Evolutionary conservation across 1,140 invertebrate genomes (phyloP), one percentile per base, ranked within the genome.

Genomic region (Trypoxylus dichotomus): DNA sequence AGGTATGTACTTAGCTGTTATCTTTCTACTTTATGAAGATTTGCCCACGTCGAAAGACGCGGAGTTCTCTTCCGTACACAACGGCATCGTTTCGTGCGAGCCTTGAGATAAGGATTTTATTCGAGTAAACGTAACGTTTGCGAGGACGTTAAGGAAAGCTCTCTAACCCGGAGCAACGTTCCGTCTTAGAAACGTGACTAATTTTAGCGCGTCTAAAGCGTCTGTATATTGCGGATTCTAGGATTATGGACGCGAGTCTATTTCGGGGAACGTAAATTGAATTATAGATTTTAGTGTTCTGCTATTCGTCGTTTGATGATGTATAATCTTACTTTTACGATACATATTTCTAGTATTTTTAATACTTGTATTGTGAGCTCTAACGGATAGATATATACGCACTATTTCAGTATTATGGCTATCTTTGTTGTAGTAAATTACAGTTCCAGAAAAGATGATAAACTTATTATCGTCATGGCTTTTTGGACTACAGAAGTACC

Each of bases 21-120:
- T 68, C 21, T 68, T 68, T 29, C 60, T 68, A 68, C 25, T 68
- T 68, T 68, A 68, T 68, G 60, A 68, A 68, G 60, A 68, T 68
- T 27, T 24, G 60, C 25, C 60, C 27, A 68, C 24, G 21, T 27
- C 25, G 19, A 25, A 24, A 21, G 24, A 27, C 24, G 24, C 60
- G 60, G 24, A 68, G 27, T 68, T 68, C 60, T 68, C 21, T 68
- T 27, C 60, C 8, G 19, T 68, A 8, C 25, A 68, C 60, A 27
- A 29, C 10, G 15, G 11, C 2, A 6, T n/a, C 58, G 58, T 24
- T 60, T 19, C 58, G 58, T 60, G n/a, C 21, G 8, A 15, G n/a
- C 1, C 21, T 8, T 19, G 15, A 25, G 60, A 68, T 68, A 68
- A 68, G 60, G 11, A 24, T 27, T 68, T 68, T 68, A 68, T 68